Percentiles rank a stretch among this genome's conserved stretches.
These are phyloP conservation scores for Macrochelys suwanniensis DNA, from an alignment of 2,797 vertebrate species.

Conservation along the genomic window DNA sequence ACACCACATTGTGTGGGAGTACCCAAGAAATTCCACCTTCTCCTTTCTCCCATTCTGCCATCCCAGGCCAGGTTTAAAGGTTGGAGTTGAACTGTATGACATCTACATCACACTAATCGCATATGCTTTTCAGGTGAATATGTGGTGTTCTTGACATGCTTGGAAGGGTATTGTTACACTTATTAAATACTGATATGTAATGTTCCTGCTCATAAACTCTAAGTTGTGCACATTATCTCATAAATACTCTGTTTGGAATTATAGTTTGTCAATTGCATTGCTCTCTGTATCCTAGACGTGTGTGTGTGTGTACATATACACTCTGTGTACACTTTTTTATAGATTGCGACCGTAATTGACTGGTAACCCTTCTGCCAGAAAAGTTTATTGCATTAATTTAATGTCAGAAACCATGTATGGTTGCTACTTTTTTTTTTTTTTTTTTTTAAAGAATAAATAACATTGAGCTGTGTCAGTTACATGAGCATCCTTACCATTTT, in stretches of 20 bases:
- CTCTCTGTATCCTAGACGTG: neutral
- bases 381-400: neutral
- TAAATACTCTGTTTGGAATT: neutral
- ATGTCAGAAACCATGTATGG: neutral
- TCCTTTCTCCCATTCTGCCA: neutral
- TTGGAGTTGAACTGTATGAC: accelerated
- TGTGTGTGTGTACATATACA: accelerated
- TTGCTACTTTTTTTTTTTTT: neutral
- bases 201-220: neutral
- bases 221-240: neutral
- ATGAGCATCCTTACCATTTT: accelerated
- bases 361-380: neutral
- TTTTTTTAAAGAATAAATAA: neutral
- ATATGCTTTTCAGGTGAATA: no score
- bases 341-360: neutral
- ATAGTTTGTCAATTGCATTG: neutral
- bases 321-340: neutral
- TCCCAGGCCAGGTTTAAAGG: neutral
- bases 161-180: neutral
- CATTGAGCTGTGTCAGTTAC: neutral
- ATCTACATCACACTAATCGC: neutral
- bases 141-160: neutral
- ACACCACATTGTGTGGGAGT: neutral
- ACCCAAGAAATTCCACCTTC: accelerated
- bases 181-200: neutral